phyloP scores from a whole-genome alignment of 2,797 vertebrate species.

The Phaenicophaeus curvirostris region DNA sequence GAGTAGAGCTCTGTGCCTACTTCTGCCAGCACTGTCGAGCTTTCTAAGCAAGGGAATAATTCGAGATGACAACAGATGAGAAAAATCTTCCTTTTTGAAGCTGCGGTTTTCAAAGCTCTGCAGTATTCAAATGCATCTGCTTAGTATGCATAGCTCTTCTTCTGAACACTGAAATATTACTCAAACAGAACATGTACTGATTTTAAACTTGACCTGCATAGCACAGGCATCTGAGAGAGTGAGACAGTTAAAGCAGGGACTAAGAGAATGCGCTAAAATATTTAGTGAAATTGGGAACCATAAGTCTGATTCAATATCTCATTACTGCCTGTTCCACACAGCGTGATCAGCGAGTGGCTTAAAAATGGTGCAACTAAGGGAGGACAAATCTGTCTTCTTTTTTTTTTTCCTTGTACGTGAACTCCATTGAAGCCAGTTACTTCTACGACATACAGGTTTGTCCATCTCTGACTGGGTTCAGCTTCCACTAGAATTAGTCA shows the following conservation, averaged over 20 bases:
- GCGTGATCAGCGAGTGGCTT: not conserved
- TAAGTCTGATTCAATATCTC: constrained; percentile 23
- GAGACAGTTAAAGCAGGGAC: constrained; percentile 11
- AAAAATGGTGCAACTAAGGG: not conserved
- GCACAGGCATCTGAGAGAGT: not conserved
- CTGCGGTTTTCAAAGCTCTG: not conserved
- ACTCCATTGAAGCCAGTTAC: not conserved
- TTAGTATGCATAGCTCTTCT: constrained; percentile 56
- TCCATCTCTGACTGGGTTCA: not conserved
- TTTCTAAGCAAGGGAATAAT: not conserved
- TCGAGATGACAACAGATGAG: not conserved
- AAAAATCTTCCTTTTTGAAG: constrained; percentile 39
- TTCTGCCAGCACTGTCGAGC: not conserved
- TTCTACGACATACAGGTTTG: not conserved
- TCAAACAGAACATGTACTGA: constrained; percentile 33
- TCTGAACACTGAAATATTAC: constrained; percentile 14
- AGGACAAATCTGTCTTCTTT: not conserved
- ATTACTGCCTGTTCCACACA: not conserved
- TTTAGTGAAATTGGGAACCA: constrained; percentile 43
- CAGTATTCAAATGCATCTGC: constrained; percentile 29
- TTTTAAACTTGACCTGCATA: constrained; percentile 54
- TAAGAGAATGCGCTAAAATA: constrained; percentile 24
- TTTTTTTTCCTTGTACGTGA: not conserved
- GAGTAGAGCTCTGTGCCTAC: not conserved
- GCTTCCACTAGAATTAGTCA: not conserved